Evolutionary conservation across 2,888 invertebrate genomes (phyloP), one percentile per base, ranked within the genome.

Genomic region (Microctonus aethiopoides): DNA sequence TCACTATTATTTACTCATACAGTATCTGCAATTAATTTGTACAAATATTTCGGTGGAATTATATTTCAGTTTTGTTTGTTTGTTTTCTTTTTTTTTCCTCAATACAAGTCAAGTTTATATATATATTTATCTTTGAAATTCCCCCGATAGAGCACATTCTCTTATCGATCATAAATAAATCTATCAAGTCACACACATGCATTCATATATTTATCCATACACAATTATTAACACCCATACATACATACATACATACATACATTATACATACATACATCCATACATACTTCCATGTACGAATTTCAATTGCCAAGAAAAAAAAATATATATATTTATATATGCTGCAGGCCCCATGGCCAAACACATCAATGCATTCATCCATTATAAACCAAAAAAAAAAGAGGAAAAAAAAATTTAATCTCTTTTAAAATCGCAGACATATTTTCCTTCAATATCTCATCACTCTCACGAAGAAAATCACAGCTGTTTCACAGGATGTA

Each of bases 381-480:
- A 66, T 56, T 24, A 57, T 20, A 62, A 26, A 69, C 13, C 26
- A 71, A 41, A 60, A 32, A 41, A 51, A 65, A 52, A 20, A 65
- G 60, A 68, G 36, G 65, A 56, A 56, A 69, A 73, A 63, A 66
- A 51, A 46, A 39, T 34, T 20, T 56, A 26, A n/a, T 67, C 62
- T 68, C 71, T 41, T 26, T 2, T 41, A 41, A 6, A 63, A 51
- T 22, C 22, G 29, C 36, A 46, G n/a, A 57, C 39, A 32, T 59
- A 36, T 59, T 39, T 68, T 59, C 74, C 52, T 70, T 52, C 56
- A 67, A 74, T 59, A 61, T 34, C 24, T 59, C 52, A 63, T 64
- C 70, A 62, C 65, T 60, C 67, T 74, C 75, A 76, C 77, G 76
- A 79, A 80, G 79, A 81, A 78, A 83, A 84, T 84, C 84, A 84